Conservation (phyloP, 2,113 vertebrate species). For the Dolichotis patagonum region DNA sequence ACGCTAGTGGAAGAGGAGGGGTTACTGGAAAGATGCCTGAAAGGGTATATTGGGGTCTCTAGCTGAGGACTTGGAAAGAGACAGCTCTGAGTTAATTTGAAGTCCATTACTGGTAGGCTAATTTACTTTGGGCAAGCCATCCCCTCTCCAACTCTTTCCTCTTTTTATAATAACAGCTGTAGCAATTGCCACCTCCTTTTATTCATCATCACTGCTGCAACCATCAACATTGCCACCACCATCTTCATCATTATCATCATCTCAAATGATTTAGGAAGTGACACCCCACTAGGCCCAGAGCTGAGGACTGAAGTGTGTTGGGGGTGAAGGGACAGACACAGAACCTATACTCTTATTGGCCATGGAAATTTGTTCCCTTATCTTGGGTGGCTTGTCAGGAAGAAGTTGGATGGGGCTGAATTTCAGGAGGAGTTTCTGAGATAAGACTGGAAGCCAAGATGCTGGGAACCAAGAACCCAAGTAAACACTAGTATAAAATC, state of each 20-base stretch:
- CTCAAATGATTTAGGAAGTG: background rate
- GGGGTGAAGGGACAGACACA: accelerated
- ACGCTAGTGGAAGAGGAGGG: background rate
- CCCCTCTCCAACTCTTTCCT: background rate
- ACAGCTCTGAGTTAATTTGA: background rate
- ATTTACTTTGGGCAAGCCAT: background rate
- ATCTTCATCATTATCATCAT: background rate
- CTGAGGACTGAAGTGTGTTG: background rate
- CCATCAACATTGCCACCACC: background rate
- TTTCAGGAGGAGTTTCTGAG: background rate
- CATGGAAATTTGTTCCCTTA: background rate
- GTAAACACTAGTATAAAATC: slow-evolving; percentile 53
- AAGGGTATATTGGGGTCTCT: too few relatives aligned
- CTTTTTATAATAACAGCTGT: background rate
- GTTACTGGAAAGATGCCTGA: background rate
- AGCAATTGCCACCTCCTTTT: background rate
- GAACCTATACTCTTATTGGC: background rate
- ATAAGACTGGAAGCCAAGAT: background rate
- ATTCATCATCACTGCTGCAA: background rate
- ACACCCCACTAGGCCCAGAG: background rate
- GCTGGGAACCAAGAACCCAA: slow-evolving; percentile 16
- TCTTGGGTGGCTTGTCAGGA: background rate
- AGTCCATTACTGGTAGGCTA: background rate
- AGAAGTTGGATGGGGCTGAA: background rate
- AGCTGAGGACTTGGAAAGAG: background rate